phyloP scores from a whole-genome alignment of 1,140 invertebrate genomes.

The Drosophila fuyamai region DNA sequence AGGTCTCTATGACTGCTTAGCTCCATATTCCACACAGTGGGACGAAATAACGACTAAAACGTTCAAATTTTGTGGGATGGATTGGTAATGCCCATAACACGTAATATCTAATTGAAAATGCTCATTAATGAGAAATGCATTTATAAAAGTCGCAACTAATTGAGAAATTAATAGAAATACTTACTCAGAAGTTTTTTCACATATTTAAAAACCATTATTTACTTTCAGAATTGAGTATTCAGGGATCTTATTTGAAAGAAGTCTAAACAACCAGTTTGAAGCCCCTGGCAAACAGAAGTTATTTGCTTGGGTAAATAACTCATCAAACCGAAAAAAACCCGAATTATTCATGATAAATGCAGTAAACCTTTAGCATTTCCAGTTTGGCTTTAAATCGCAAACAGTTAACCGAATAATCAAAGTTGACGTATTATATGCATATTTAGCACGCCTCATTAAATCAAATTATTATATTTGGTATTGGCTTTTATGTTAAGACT shows the following conservation, averaged over 20 bases:
- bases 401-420: constrained; percentile 44
- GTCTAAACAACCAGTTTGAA: neutral
- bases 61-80: neutral
- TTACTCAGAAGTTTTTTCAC: too few species aligned
- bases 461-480: constrained; percentile 44
- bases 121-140: too few species aligned
- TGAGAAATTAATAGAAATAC: too few species aligned
- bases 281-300: constrained; percentile 12
- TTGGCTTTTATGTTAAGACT: constrained; percentile 34
- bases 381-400: constrained; percentile 35
- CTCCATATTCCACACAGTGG: constrained; percentile 50
- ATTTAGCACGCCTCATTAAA: constrained; percentile 44
- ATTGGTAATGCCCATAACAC: too few species aligned
- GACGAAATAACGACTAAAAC: neutral
- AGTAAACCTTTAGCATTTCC: constrained; percentile 56
- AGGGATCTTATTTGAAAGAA: neutral
- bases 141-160: too few species aligned
- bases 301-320: constrained; percentile 10
- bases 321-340: constrained; percentile 6
- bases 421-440: constrained; percentile 43
- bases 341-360: constrained; percentile 36
- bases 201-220: too few species aligned
- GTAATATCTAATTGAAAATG: too few species aligned
- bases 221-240: neutral
- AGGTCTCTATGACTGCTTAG: constrained; percentile 67